A percentile compares a stretch with the other conserved stretches of the same genome.
These are phyloP conservation scores for Plutella xylostella DNA, from an alignment of 2,888 invertebrate genomes.

Conservation along the genomic window DNA sequence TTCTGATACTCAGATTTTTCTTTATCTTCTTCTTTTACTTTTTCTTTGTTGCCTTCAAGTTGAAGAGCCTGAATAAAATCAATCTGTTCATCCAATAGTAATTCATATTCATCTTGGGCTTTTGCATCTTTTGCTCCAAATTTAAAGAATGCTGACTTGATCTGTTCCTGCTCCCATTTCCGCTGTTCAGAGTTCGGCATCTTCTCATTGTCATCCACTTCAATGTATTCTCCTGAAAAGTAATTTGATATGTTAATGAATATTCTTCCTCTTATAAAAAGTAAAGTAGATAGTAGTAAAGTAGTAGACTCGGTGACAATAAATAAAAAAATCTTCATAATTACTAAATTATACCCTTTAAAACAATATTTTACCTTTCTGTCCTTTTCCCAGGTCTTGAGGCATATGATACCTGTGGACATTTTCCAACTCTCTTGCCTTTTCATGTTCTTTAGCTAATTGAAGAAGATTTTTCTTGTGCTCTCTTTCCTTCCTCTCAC, in stretches of 20 bases:
- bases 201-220: slow-evolving; percentile 88
- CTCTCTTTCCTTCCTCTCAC: slow-evolving; percentile 85
- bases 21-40: slow-evolving; percentile 69
- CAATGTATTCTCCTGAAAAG: slow-evolving; percentile 77
- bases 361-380: no score
- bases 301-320: no score
- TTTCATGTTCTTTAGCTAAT: slow-evolving; percentile 95
- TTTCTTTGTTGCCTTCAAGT: slow-evolving; percentile 76
- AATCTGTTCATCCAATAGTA: slow-evolving; percentile 95
- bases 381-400: slow-evolving; percentile 82
- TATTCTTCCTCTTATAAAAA: no score
- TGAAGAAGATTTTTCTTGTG: slow-evolving; percentile 92
- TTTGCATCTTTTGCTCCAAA: slow-evolving; percentile 93
- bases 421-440: slow-evolving; percentile 91
- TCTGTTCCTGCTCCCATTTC: slow-evolving; percentile 98
- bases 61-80: slow-evolving; percentile 94
- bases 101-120: slow-evolving; percentile 86
- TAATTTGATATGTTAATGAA: neutral
- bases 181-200: slow-evolving; percentile 86
- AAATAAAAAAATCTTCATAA: no score
- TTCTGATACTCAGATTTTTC: slow-evolving; percentile 74
- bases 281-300: no score
- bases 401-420: slow-evolving; percentile 97
- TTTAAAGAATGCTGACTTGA: slow-evolving; percentile 90
- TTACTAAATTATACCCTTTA: no score